phyloP scores from a whole-genome alignment of 2,797 vertebrate species.

The Crenichthys baileyi region DNA sequence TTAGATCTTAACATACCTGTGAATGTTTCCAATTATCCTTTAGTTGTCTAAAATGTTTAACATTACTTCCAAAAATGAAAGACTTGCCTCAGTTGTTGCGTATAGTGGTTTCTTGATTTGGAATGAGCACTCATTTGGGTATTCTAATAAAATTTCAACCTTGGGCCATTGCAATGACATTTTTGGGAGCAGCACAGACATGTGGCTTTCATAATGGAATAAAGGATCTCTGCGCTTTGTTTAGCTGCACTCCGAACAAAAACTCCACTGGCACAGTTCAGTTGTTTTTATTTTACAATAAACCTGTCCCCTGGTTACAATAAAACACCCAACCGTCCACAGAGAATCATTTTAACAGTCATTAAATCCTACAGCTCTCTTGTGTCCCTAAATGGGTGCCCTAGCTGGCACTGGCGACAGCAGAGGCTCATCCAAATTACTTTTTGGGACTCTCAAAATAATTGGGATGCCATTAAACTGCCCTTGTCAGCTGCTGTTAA shows the following conservation, averaged over 20 bases:
- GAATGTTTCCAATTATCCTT: not conserved
- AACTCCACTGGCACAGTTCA: slow-evolving; percentile 40
- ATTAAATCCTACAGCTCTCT: slow-evolving; percentile 66
- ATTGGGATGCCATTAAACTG: slow-evolving; percentile 73
- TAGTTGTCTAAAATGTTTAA: not conserved
- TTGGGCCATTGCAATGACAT: not conserved
- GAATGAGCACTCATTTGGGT: slow-evolving; percentile 8
- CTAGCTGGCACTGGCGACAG: slow-evolving; percentile 56
- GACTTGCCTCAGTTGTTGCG: not conserved
- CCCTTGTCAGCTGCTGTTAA: slow-evolving; percentile 70
- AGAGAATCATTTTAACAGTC: slow-evolving; percentile 64
- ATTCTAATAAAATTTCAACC: not conserved
- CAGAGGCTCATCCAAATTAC: slow-evolving; percentile 52
- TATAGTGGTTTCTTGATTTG: not conserved
- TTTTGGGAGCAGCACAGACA: slow-evolving; percentile 12
- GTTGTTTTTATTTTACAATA: slow-evolving; percentile 46
- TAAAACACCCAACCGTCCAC: slow-evolving; percentile 64
- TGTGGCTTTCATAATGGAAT: not conserved
- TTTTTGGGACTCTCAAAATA: slow-evolving; percentile 65
- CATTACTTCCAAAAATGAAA: not conserved
- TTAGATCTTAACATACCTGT: not conserved
- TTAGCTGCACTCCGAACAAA: slow-evolving; percentile 23
- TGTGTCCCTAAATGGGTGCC: slow-evolving; percentile 63
- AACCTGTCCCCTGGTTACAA: slow-evolving; percentile 66
- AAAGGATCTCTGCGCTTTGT: not conserved